A percentile compares a stretch with the other conserved stretches of the same genome.
Evolutionary conservation across 2,113 vertebrate genomes (phyloP).

Genomic region (Uria lomvia): DNA sequence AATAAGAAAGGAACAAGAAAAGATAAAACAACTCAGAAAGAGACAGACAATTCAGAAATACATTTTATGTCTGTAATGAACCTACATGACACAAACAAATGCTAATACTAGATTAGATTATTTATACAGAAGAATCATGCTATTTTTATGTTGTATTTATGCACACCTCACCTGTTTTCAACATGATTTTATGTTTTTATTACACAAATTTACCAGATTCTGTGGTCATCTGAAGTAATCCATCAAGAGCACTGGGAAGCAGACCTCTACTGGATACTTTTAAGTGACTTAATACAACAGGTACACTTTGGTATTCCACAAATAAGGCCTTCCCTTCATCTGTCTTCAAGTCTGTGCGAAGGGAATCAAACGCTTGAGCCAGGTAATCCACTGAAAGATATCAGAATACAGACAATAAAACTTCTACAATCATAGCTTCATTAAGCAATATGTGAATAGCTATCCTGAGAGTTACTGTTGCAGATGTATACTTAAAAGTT

Average conservation of each 20-base stretch:
- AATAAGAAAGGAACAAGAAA: background rate
- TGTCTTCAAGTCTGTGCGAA: conserved; percentile 77
- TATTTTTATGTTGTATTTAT: background rate
- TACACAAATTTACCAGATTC: conserved; percentile 78
- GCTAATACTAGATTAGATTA: background rate
- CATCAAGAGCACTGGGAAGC: conserved; percentile 76
- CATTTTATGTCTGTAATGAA: background rate
- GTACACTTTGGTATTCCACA: conserved; percentile 80
- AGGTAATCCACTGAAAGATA: conserved; percentile 82
- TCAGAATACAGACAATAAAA: conserved; percentile 6
- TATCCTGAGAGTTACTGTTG: background rate
- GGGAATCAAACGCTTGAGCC: conserved; percentile 80
- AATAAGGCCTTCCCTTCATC: conserved; percentile 84
- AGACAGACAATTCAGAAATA: background rate
- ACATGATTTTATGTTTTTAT: background rate
- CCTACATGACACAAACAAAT: background rate
- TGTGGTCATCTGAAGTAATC: conserved; percentile 84
- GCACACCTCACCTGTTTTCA: background rate
- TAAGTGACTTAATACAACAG: conserved; percentile 76
- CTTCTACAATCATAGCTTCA: background rate
- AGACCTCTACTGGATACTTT: conserved; percentile 73
- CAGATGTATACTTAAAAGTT: background rate
- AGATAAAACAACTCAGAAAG: background rate
- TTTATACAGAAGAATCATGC: background rate
- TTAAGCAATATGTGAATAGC: background rate